phyloP scores from a whole-genome alignment of 2,888 invertebrate species.

The Archaeoteleia sp. region DNA sequence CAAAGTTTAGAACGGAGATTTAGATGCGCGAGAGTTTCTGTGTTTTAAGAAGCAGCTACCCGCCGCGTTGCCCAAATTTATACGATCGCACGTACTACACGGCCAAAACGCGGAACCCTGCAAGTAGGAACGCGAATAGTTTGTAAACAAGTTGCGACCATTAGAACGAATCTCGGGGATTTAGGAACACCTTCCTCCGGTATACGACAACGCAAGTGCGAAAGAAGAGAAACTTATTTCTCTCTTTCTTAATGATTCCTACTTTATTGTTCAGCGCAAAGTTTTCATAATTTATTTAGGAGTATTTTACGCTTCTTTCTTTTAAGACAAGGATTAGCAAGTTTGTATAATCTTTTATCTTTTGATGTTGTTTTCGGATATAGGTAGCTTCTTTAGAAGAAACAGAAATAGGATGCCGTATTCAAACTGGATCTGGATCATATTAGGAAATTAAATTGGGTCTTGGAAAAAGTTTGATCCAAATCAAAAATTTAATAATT shows the following conservation, averaged over 20 bases:
- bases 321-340: too few species aligned
- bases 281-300: conserved; percentile 14
- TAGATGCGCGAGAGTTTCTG: conserved; percentile 59
- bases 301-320: too few species aligned
- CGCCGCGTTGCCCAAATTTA: conserved; percentile 60
- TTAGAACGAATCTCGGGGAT: conserved; percentile 74
- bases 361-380: too few species aligned
- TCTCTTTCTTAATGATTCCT: conserved; percentile 50
- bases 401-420: too few species aligned
- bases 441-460: too few species aligned
- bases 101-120: conserved; percentile 51
- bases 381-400: too few species aligned
- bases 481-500: too few species aligned
- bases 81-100: conserved; percentile 63
- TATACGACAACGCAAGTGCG: conserved; percentile 16
- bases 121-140: conserved; percentile 66
- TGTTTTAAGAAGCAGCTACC: conserved; percentile 53
- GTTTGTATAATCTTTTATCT: too few species aligned
- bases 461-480: too few species aligned
- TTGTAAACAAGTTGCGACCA: conserved; percentile 72
- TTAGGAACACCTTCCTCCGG: conserved; percentile 66
- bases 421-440: too few species aligned
- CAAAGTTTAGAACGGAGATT: conserved; percentile 61
- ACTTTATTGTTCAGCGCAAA: conserved; percentile 44
- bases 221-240: conserved; percentile 45